Conservation (phyloP, 2,113 vertebrate species). For the Neogobius melanostomus region DNA sequence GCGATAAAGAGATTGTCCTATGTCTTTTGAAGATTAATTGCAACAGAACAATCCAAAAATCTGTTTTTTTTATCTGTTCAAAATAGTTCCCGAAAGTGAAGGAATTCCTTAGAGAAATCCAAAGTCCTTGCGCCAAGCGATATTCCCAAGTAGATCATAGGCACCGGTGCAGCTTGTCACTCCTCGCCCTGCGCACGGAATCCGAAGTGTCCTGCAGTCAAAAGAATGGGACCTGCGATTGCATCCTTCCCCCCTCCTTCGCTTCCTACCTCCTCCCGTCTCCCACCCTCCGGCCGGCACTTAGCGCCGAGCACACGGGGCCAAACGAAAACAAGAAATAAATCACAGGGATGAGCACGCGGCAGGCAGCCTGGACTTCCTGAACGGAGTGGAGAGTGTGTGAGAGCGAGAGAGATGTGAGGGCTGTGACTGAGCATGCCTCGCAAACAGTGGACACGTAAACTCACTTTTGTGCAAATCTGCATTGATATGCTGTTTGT, state of each 20-base stretch:
- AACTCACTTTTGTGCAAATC: too few species aligned
- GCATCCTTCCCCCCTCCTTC: constrained; percentile 15
- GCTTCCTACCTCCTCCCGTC: constrained; percentile 8
- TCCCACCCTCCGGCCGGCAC: constrained; percentile 28
- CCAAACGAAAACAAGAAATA: constrained; percentile 71
- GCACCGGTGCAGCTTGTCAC: constrained; percentile 61
- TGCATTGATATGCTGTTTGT: too few species aligned
- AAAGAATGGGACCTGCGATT: constrained; percentile 17
- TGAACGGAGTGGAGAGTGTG: constrained; percentile 60
- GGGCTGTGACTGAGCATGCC: constrained; percentile 3
- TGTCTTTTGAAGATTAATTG: neutral
- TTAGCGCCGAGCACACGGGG: constrained; percentile 53
- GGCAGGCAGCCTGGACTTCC: constrained; percentile 74
- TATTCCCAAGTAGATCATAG: constrained; percentile 59
- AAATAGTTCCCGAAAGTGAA: neutral
- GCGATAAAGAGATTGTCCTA: too few species aligned
- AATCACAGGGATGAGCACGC: constrained; percentile 71
- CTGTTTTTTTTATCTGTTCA: neutral
- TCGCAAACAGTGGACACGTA: too few species aligned
- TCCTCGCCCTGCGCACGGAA: constrained; percentile 19
- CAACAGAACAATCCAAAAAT: constrained; percentile 24
- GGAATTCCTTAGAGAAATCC: constrained; percentile 16
- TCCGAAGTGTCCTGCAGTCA: constrained; percentile 33
- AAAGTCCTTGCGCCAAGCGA: constrained; percentile 30
- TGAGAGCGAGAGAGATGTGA: constrained; percentile 25